Evolutionary conservation across 2,113 vertebrate species (phyloP).

Genomic region (Burhinus bistriatus): DNA sequence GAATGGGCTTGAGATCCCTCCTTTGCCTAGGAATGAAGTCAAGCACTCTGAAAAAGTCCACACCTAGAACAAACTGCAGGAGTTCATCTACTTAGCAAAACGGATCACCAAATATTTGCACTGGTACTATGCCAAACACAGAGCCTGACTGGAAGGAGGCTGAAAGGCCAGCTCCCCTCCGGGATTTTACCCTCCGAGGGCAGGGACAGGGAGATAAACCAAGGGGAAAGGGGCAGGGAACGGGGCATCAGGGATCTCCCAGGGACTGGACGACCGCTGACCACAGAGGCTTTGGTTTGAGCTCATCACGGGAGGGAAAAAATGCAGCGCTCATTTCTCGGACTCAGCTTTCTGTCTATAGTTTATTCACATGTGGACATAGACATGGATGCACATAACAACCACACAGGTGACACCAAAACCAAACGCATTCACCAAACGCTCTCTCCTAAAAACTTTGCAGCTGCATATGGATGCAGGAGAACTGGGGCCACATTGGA

Average conservation of each 20-base stretch:
- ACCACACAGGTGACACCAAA: constrained; percentile 57
- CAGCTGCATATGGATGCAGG: constrained; percentile 18
- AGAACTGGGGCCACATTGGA: not conserved
- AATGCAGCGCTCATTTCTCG: not conserved
- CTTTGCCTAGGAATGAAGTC: constrained; percentile 26
- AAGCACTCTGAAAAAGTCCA: constrained; percentile 33
- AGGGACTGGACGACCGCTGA: not conserved
- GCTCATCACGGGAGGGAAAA: not conserved
- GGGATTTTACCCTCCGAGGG: not conserved
- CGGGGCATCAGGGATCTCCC: not conserved
- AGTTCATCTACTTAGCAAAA: constrained; percentile 20
- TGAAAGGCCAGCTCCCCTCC: not conserved
- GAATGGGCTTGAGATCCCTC: not conserved
- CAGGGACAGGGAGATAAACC: not conserved
- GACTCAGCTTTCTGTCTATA: constrained; percentile 24
- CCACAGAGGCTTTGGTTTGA: not conserved
- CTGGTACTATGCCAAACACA: not conserved
- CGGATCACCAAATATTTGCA: not conserved
- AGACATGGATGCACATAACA: constrained; percentile 56
- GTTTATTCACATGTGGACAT: constrained; percentile 51
- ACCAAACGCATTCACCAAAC: constrained; percentile 53
- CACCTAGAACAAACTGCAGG: constrained; percentile 44
- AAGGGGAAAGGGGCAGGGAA: not conserved
- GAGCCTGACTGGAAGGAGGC: not conserved
- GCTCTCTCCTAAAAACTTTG: constrained; percentile 4